Evolutionary conservation across 30 jellyfish, hydroid and myxozoan genomes (phyloP).

Genomic region (Turritopsis rubra): DNA sequence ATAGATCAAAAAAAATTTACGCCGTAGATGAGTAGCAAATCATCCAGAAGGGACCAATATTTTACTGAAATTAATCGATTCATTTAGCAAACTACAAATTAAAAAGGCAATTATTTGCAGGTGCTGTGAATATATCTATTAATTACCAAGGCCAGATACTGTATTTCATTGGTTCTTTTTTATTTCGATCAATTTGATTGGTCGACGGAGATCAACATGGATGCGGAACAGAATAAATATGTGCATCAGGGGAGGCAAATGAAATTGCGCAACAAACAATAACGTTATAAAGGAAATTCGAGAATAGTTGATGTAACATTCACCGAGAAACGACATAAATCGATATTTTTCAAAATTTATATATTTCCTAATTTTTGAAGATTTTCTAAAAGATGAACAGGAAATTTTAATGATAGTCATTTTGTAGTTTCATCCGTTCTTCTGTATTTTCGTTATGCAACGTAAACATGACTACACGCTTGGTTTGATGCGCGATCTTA

Average conservation of each 20-base stretch:
- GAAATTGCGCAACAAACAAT: neutral
- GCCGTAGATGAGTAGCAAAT: constrained; percentile 4
- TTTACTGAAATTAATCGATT: constrained; percentile 4
- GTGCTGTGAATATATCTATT: constrained; percentile 11
- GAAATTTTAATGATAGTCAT: neutral
- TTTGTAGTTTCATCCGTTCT: neutral
- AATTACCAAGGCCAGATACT: neutral
- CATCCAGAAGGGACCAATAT: neutral
- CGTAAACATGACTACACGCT: neutral
- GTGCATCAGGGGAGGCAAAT: neutral
- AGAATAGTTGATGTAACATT: neutral
- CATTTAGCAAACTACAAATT: constrained; percentile 14
- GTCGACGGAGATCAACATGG: neutral
- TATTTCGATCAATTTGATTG: neutral
- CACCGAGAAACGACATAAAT: neutral
- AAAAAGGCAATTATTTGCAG: constrained; percentile 7
- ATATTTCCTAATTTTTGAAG: neutral
- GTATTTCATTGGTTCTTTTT: neutral
- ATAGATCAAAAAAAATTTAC: constrained; percentile 7
- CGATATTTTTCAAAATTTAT: neutral
- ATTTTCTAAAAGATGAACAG: neutral
- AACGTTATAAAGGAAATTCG: neutral
- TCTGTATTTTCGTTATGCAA: neutral
- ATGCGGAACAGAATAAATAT: neutral
- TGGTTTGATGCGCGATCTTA: neutral